A percentile compares a stretch with the other conserved stretches of the same genome.
These are phyloP conservation scores for Drosophila infuscata DNA, from an alignment of 2,888 invertebrate genomes.

Conservation along the genomic window DNA sequence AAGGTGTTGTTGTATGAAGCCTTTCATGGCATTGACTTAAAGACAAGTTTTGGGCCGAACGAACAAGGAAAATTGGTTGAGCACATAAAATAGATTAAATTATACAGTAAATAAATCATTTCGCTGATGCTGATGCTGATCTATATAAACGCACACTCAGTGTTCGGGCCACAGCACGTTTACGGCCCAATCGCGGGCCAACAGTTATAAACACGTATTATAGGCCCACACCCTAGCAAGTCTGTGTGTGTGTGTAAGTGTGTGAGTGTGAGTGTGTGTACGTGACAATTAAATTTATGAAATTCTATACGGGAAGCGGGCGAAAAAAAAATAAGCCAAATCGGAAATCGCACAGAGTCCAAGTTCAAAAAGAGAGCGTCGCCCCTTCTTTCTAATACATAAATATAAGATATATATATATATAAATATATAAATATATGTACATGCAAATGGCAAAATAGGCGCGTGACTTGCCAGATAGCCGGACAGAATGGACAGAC, in stretches of 20 bases:
- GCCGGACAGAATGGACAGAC: conserved; percentile 13
- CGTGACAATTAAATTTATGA: conserved; percentile 79
- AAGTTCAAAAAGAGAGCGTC: conserved; percentile 38
- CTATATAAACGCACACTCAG: conserved; percentile 49
- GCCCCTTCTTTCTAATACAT: conserved; percentile 6
- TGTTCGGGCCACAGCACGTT: conserved; percentile 39
- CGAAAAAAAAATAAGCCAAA: conserved; percentile 11
- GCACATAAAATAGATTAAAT: conserved; percentile 69
- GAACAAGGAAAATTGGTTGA: conserved; percentile 1
- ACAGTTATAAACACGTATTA: conserved; percentile 74
- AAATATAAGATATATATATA: background rate
- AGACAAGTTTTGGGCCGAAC: background rate
- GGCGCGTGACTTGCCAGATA: conserved; percentile 64
- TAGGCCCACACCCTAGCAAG: conserved; percentile 16
- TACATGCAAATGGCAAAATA: conserved; percentile 29
- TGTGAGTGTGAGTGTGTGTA: conserved; percentile 42
- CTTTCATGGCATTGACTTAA: background rate
- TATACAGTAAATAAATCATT: conserved; percentile 73
- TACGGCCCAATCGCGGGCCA: conserved; percentile 49
- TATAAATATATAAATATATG: background rate
- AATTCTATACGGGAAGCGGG: conserved; percentile 36
- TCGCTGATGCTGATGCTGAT: conserved; percentile 40
- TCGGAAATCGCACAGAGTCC: conserved; percentile 15
- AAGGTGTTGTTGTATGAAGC: background rate
- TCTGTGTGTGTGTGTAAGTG: conserved; percentile 11